A percentile compares a stretch with the other conserved stretches of the same genome.
Evolutionary conservation across 1,140 invertebrate species (phyloP).

Genomic region (Idris sp.): DNA sequence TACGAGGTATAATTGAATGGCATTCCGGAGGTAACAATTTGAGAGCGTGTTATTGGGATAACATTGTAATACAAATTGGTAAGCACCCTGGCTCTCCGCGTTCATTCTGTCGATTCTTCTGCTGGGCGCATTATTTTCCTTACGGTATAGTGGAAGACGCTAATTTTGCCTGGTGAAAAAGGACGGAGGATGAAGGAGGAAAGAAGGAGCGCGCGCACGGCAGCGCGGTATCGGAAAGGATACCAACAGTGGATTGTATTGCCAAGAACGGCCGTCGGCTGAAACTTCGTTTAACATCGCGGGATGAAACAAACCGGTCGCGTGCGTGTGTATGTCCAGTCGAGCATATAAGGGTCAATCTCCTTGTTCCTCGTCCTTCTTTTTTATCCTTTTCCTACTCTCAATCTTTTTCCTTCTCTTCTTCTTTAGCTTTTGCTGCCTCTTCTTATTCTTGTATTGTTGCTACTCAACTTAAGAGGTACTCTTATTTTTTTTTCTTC

Average conservation of each 20-base stretch:
- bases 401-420: conserved; percentile 49
- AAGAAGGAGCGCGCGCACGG: conserved; percentile 32
- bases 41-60: conserved; percentile 10
- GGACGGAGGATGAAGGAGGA: conserved; percentile 6
- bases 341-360: conserved; percentile 75
- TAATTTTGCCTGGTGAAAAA: conserved; percentile 46
- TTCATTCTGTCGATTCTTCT: conserved; percentile 52
- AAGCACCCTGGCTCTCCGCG: conserved; percentile 17
- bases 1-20: conserved; percentile 45
- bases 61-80: conserved; percentile 59
- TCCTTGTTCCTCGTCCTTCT: conserved; percentile 68
- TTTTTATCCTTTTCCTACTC: conserved; percentile 55
- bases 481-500: conserved; percentile 50
- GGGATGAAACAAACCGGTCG: conserved; percentile 77
- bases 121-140: conserved; percentile 50
- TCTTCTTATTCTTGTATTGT: conserved; percentile 33
- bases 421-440: conserved; percentile 21
- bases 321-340: conserved; percentile 67
- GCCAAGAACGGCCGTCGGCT: conserved; percentile 67
- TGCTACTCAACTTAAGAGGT: too few species aligned
- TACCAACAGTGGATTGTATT: conserved; percentile 62
- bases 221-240: conserved; percentile 59
- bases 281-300: conserved; percentile 74
- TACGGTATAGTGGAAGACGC: conserved; percentile 51
- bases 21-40: conserved; percentile 29